phyloP scores from a whole-genome alignment of 2,888 invertebrate species.

The Smittia sp. region DNA sequence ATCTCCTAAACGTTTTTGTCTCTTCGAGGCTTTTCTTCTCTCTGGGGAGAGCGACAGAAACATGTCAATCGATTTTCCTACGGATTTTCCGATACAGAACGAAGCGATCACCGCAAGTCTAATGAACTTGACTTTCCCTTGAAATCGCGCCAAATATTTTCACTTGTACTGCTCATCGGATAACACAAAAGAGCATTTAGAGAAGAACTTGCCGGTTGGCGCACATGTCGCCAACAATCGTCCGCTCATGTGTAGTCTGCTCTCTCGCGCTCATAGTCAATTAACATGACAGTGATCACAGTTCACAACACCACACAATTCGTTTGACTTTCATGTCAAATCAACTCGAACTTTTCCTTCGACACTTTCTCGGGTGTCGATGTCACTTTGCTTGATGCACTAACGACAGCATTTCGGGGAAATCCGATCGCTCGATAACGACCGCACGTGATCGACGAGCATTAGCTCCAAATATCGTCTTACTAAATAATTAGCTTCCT shows the following conservation, averaged over 20 bases:
- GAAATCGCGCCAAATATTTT: not conserved
- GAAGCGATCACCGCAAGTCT: not conserved
- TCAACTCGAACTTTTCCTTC: no score
- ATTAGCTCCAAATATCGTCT: slow-evolving; percentile 12
- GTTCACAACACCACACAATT: not conserved
- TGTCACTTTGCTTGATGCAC: no score
- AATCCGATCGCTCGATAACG: not conserved
- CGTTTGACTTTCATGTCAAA: no score
- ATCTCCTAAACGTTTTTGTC: not conserved
- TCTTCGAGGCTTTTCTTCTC: not conserved
- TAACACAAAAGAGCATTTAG: not conserved
- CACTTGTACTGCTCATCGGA: not conserved
- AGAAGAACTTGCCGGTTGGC: no score
- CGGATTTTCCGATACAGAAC: not conserved
- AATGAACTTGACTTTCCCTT: slow-evolving; percentile 12
- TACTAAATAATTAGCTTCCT: slow-evolving; percentile 21
- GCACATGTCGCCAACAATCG: no score
- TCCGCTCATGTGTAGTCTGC: no score
- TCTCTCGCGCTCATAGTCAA: not conserved
- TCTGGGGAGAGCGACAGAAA: not conserved
- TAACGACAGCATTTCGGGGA: no score
- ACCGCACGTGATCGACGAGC: not conserved
- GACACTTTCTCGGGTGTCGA: no score
- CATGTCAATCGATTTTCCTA: not conserved
- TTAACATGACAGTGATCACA: no score